Evolutionary conservation across 2,888 invertebrate species (phyloP).

Genomic region (Meganola albula): DNA sequence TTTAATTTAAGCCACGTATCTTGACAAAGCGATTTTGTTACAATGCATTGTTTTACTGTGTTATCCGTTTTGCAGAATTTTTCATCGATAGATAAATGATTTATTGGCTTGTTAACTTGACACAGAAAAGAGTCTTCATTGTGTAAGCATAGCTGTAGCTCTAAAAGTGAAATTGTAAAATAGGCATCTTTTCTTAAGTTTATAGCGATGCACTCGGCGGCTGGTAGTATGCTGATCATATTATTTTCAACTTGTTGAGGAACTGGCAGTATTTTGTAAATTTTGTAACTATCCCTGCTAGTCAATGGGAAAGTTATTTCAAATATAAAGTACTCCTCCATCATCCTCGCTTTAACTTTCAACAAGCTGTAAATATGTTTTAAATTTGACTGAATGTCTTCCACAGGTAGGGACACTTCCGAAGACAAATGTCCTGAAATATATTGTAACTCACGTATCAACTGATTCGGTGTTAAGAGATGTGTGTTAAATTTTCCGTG

Average conservation of each 20-base stretch:
- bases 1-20: conserved; percentile 1
- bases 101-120: too few relatives aligned
- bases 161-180: neutral
- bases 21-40: neutral
- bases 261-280: conserved; percentile 7
- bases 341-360: conserved; percentile 6
- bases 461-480: conserved; percentile 4
- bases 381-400: conserved; percentile 1
- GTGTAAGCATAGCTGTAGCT: neutral
- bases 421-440: conserved; percentile 5
- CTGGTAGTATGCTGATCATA: conserved; percentile 3
- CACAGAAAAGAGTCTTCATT: neutral
- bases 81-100: neutral
- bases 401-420: conserved; percentile 1
- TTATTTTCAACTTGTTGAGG: conserved; percentile 2
- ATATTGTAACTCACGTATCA: conserved; percentile 1
- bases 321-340: conserved; percentile 8
- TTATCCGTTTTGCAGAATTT: conserved; percentile 1
- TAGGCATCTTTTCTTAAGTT: conserved; percentile 3
- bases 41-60: neutral
- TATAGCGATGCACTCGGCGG: conserved; percentile 4
- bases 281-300: conserved; percentile 6
- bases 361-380: conserved; percentile 4
- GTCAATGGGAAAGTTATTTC: conserved; percentile 7
- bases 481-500: conserved; percentile 6